Base-by-base conservation (phyloP, 1,140 invertebrate genomes). In the Habropoda laboriosa region DNA sequence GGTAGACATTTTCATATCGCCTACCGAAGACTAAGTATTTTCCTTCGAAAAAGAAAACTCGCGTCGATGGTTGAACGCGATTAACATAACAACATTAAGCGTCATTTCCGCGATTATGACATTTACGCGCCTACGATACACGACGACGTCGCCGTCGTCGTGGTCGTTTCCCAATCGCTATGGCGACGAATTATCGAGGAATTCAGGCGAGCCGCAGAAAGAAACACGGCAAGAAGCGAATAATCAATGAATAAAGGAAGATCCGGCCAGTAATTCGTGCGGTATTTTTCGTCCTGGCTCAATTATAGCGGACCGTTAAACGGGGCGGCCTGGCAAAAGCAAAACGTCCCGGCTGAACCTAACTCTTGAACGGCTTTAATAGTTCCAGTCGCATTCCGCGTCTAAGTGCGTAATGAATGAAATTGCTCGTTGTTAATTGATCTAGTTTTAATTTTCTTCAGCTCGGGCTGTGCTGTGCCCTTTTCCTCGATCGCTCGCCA, bases 161-260 rank as follows among this genome's bases (percentile, higher is more conserved):
- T n/a, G n/a, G n/a, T n/a, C n/a, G 13, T 72, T 60, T 57, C 30
- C 30, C 30, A 57, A 60, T 45, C 38, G 13, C 4, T 30, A 1
- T 13, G 27, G 18, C 21, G 21, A 21, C 27, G 38, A 72, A 51
- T 64, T 24, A 51, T 38, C n/a, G 30, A 53, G 42, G 45, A 64
- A 75, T 63, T 35, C 60, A 21, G 35, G 27, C 24, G n/a, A 74
- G 24, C 2, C 3, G 24, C 7, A 30, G 8, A 30, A 57, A 42
- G 68, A 30, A 71, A 42, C 35, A n/a, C 12, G 4, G 47, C 7
- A 42, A 75, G 47, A 75, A 75, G 7, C 21, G 27, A 64, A 66
- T 42, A 27, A 70, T 81, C 57, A 51, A 80, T 79, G 58, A 81
- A 77, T 71, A 78, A 72, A 78, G n/a, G 75, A 81, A 58, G 57